Percentiles rank a stretch among this genome's conserved stretches.
These are phyloP conservation scores for Cricetomys ansorgei DNA, from an alignment of 2,113 vertebrate genomes.

Conservation along the genomic window DNA sequence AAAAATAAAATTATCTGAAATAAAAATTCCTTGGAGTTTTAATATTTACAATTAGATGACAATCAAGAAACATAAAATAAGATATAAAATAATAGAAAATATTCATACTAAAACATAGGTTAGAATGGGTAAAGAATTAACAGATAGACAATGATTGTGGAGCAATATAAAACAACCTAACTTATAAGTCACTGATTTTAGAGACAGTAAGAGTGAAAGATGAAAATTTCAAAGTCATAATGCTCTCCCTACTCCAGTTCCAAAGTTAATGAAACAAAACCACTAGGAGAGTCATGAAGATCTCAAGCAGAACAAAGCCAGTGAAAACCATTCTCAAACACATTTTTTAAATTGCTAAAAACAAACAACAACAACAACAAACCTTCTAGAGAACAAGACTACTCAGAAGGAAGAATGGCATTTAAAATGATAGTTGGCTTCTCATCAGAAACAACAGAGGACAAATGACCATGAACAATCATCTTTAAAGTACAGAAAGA, in stretches of 20 bases:
- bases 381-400: background rate
- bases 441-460: background rate
- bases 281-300: background rate
- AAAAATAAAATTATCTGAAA: conserved; percentile 6
- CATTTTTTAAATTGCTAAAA: conserved; percentile 22
- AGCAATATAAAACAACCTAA: background rate
- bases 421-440: conserved; percentile 3
- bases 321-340: background rate
- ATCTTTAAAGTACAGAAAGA: background rate
- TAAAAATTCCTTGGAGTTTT: background rate
- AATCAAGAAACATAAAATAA: background rate
- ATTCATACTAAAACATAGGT: conserved; percentile 8
- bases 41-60: background rate
- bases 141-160: background rate
- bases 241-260: background rate
- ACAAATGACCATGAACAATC: background rate
- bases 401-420: background rate
- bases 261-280: background rate
- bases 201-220: background rate
- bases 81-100: background rate
- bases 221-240: conserved; percentile 35
- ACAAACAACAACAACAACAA: background rate
- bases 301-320: background rate
- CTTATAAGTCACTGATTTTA: background rate
- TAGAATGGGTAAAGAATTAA: background rate